Conservation (phyloP, 30 jellyfish, hydroid and myxozoan species). For the Sanderia malayensis region DNA sequence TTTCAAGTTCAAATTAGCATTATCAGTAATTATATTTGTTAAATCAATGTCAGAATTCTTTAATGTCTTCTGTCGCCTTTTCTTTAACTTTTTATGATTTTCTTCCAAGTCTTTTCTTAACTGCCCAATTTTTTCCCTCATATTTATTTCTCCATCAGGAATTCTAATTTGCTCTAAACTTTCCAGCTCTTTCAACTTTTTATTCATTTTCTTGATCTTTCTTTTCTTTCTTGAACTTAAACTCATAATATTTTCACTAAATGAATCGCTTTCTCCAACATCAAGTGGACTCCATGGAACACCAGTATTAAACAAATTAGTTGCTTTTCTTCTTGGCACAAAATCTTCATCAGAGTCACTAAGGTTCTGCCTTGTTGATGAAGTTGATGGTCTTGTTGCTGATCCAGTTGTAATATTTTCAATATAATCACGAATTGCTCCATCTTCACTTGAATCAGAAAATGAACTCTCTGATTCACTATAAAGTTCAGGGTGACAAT, state of each 20-base stretch:
- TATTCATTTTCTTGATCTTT: conserved; percentile 54
- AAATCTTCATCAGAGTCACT: conserved; percentile 93
- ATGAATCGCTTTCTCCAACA: conserved; percentile 92
- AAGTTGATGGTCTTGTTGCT: no score
- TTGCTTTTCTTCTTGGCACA: conserved; percentile 53
- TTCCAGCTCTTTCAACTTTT: conserved; percentile 46
- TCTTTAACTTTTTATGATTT: conserved; percentile 7
- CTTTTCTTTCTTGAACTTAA: conserved; percentile 43
- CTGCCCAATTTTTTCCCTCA: conserved; percentile 9
- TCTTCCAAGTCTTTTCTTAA: conserved; percentile 18
- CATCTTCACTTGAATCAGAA: conserved; percentile 85
- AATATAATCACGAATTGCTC: conserved; percentile 72
- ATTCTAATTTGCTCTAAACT: conserved; percentile 32
- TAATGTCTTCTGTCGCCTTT: conserved; percentile 5
- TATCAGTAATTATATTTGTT: background rate
- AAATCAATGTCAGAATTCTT: background rate
- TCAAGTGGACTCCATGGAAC: conserved; percentile 85
- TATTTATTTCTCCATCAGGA: conserved; percentile 3
- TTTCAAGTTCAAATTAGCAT: background rate
- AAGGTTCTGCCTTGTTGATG: conserved; percentile 13
- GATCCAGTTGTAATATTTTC: conserved; percentile 50
- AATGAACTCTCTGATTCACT: conserved; percentile 64
- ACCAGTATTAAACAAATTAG: conserved; percentile 43
- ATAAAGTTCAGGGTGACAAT: conserved; percentile 58
- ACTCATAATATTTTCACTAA: conserved; percentile 64